Percentiles rank a stretch among this genome's conserved stretches.
Conservation (phyloP, 2,113 vertebrate species). For the Telmatochromis brachygnathus region DNA sequence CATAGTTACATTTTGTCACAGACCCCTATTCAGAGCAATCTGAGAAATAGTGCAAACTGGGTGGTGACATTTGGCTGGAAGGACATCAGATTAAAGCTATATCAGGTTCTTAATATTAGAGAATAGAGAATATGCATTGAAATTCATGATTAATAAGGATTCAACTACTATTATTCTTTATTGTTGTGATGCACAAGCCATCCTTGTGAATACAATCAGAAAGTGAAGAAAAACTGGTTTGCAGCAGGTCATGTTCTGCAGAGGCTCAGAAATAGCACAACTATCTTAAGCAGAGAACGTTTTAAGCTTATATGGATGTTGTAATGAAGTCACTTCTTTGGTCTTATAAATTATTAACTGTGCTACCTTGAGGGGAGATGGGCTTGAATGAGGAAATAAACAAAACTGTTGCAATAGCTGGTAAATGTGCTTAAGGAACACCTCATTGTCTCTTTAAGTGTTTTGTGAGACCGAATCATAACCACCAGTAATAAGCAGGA, state of each 20-base stretch:
- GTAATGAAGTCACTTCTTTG: constrained; percentile 10
- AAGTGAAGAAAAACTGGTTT: neutral
- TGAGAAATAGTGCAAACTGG: neutral
- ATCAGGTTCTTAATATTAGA: neutral
- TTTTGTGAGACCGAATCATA: constrained; percentile 3
- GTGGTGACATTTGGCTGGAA: neutral
- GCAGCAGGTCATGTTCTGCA: neutral
- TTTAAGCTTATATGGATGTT: neutral
- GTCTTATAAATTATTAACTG: constrained; percentile 42
- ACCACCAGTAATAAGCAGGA: neutral
- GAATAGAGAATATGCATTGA: neutral
- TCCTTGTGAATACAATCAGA: neutral
- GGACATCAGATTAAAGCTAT: neutral
- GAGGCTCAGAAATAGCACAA: neutral
- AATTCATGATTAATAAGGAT: constrained; percentile 10
- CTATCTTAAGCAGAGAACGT: neutral
- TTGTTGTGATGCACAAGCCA: neutral
- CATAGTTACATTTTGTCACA: neutral
- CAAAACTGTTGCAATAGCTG: neutral
- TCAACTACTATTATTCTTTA: neutral
- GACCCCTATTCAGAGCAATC: neutral
- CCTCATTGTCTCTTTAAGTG: constrained; percentile 3
- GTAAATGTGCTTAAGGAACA: neutral
- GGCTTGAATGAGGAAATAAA: constrained; percentile 17
- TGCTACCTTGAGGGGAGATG: constrained; percentile 11